Evolutionary conservation across 2,888 invertebrate genomes (phyloP), one percentile per base, ranked within the genome.

Genomic region (Drosophila robusta): DNA sequence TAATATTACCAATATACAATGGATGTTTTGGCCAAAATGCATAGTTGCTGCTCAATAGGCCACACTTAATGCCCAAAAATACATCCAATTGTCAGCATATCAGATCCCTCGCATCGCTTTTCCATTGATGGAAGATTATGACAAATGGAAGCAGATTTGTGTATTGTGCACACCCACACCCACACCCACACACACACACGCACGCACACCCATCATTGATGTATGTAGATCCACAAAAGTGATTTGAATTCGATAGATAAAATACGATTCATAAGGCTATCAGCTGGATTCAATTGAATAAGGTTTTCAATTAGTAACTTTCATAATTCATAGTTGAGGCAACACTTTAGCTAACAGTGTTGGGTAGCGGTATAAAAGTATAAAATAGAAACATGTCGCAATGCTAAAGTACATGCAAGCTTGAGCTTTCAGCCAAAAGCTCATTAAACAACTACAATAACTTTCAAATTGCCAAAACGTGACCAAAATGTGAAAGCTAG

Each of bases 1-100:
- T 74, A 81, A 70, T 71, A 62, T 70, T 73, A 62, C 73, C 77
- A 58, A 75, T 75, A 71, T 71, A 47, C 52, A 36, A 66, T 60
- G 62, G 74, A 62, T 26, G 38, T 51, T 62, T 70, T 56, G 51
- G 29, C 41, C 55, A 68, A 57, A 45, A 60, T 36, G 36, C 29
- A 61, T 50, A 44, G 55, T 66, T 70, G 11, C 32, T 22, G 46
- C 34, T 46, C 39, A 54, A 68, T 55, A 22, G 55, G 44, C 47
- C 26, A 42, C 26, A 44, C 12, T 16, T 5, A 50, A 50, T 18
- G 18, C n/a, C 41, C 8, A 8, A 9, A 36, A 4, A 42, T 8
- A 36, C 41, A 50, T 34, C 22, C 60, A 64, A 57, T 46, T 45
- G 70, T 24, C 56, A 50, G 45, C 47, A 42, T 74, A 70, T 69